Base-by-base conservation (phyloP, 2,888 invertebrate species). In the Ectemnius continuus region DNA sequence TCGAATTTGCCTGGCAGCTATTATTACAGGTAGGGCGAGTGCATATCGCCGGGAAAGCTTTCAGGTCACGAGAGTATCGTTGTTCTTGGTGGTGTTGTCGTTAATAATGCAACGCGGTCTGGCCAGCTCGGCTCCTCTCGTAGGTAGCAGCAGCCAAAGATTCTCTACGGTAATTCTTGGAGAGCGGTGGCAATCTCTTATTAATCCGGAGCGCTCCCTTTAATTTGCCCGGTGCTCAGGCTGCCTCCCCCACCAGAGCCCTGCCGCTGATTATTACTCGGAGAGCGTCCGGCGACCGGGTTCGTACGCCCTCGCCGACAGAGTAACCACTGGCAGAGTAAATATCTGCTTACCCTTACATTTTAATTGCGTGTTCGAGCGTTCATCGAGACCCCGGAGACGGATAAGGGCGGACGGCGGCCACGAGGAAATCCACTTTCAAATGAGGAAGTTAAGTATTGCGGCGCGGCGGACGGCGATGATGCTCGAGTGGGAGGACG, bases 311-410 rank as follows among this genome's bases (percentile, higher is more conserved):
- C 36, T 23, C 14, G 61, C 28, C 47, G 67, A 47, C 26, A 63
- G 75, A 78, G 68, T 74, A 75, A 79, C 23, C 14, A 63, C 28
- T 45, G 67, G 45, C 26, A 63, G 75, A 78, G 68, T 74, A 75
- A 79, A 79, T 59, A 67, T 62, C 70, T 70, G 77, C 61, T 81
- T 79, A 67, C 61, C 67, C 61, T 72, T 79, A 67, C 61, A 63
- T 59, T 72, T 79, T 74, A 81, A 81, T 81, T 70, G 63, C 71
- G 48, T 56, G 48, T 23, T 67, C 36, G 46, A 36, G 47, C 61
- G 64, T 74, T 77, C 61, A 48, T 61, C 11, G 60, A 5, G 57
- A 14, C 13, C 6, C 16, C 14, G 23, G 6, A 13, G 28, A 48
- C 11, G 52, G 56, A 52, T 61, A 46, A 47, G 14, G 8, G 20